Evolutionary conservation across 1,140 invertebrate species (phyloP).

Genomic region (Mizuhopecten yessoensis): DNA sequence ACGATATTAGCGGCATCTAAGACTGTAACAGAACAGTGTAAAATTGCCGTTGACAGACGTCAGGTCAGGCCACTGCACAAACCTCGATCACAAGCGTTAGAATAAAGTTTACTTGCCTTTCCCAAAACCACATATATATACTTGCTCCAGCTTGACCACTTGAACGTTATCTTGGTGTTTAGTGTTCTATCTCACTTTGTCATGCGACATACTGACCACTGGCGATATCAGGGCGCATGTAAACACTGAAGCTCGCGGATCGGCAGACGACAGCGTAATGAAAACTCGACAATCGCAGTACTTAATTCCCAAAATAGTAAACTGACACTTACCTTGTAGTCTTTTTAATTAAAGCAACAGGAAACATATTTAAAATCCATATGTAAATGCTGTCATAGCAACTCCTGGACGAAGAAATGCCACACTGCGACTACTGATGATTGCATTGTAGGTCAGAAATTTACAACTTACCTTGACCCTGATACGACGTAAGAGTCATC

Average conservation of each 20-base stretch:
- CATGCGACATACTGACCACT: not conserved
- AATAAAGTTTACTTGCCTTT: not conserved
- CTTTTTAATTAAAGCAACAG: not conserved
- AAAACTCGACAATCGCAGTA: not conserved
- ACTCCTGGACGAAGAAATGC: not conserved
- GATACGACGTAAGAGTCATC: not conserved
- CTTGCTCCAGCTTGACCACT: not conserved
- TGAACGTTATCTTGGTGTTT: not conserved
- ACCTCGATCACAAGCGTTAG: not conserved
- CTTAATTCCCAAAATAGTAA: not conserved
- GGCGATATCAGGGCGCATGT: not conserved
- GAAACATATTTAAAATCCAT: not conserved
- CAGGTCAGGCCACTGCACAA: not conserved
- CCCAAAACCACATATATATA: not conserved
- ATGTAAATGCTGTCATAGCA: not conserved
- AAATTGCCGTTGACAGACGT: too few relatives aligned
- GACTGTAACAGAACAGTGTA: too few relatives aligned
- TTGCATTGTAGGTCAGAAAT: slow-evolving; percentile 20
- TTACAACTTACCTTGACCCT: slow-evolving; percentile 12
- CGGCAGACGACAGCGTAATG: not conserved
- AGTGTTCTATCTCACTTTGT: not conserved
- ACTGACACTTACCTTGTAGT: not conserved
- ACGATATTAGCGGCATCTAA: too few relatives aligned
- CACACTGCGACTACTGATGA: not conserved
- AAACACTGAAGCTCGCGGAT: not conserved